phyloP scores from a whole-genome alignment of 2,888 invertebrate species.

The Phlogophora meticulosa region DNA sequence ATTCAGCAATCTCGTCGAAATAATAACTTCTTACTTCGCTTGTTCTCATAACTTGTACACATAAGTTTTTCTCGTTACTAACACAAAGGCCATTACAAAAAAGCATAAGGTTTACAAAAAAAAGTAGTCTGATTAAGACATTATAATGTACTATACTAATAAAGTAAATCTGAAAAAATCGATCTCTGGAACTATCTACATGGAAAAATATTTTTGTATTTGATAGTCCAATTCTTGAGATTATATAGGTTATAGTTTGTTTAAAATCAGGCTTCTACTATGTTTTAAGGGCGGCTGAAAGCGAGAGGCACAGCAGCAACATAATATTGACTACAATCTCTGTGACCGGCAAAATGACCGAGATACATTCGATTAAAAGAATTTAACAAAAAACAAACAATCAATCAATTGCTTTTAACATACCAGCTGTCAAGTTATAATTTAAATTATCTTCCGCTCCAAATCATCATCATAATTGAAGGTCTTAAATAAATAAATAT shows the following conservation, averaged over 20 bases:
- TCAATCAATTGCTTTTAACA: constrained; percentile 12
- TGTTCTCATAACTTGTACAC: no score
- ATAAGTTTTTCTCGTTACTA: not conserved
- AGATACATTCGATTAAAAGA: constrained; percentile 1
- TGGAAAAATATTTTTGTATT: no score
- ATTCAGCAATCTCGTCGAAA: no score
- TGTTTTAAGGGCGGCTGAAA: no score
- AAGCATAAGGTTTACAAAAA: not conserved
- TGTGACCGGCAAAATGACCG: not conserved
- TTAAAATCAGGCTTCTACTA: no score
- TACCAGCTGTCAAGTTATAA: not conserved
- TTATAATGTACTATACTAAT: no score
- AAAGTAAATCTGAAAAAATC: no score
- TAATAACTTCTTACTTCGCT: not conserved
- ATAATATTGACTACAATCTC: not conserved
- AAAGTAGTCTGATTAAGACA: not conserved
- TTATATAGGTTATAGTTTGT: no score
- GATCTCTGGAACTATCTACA: no score
- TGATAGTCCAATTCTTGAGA: no score
- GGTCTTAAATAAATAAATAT: constrained; percentile 17
- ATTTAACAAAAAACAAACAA: not conserved
- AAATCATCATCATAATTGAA: not conserved
- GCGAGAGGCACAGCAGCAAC: no score
- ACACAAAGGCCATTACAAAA: not conserved
- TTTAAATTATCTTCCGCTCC: constrained; percentile 12